Evolutionary conservation across 1,140 invertebrate genomes (phyloP).

Genomic region (Lucilia sericata): DNA sequence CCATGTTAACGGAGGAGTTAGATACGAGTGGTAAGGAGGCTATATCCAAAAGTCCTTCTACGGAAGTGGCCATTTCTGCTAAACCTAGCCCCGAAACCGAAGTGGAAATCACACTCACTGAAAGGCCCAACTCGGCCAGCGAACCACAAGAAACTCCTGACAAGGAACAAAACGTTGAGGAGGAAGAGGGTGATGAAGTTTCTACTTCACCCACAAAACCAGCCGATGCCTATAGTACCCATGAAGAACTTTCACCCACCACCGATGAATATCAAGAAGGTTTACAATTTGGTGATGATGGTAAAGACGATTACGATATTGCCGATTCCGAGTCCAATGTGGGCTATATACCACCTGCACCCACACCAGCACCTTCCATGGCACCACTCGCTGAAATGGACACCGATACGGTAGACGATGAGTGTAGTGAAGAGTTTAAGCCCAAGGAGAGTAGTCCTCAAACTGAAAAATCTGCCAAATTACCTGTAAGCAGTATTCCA

Average conservation of each 20-base stretch:
- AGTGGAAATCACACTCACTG: not conserved
- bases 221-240: constrained; percentile 40
- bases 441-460: constrained; percentile 37
- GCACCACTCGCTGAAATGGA: constrained; percentile 76
- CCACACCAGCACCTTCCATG: constrained; percentile 64
- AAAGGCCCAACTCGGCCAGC: not conserved
- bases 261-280: constrained; percentile 65
- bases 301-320: constrained; percentile 57
- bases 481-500: constrained; percentile 37
- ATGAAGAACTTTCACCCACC: constrained; percentile 61
- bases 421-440: constrained; percentile 60
- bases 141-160: not conserved
- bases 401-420: constrained; percentile 75
- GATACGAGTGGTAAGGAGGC: not conserved
- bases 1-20: not conserved
- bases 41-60: constrained; percentile 12
- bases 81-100: constrained; percentile 28
- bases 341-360: constrained; percentile 60
- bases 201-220: constrained; percentile 35
- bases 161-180: constrained; percentile 33
- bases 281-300: constrained; percentile 55
- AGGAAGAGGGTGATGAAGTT: constrained; percentile 14
- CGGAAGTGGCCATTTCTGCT: not conserved
- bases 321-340: constrained; percentile 52
- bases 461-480: constrained; percentile 28